Base-by-base conservation (phyloP, 2,113 vertebrate genomes). In the Ammodramus savannarum region DNA sequence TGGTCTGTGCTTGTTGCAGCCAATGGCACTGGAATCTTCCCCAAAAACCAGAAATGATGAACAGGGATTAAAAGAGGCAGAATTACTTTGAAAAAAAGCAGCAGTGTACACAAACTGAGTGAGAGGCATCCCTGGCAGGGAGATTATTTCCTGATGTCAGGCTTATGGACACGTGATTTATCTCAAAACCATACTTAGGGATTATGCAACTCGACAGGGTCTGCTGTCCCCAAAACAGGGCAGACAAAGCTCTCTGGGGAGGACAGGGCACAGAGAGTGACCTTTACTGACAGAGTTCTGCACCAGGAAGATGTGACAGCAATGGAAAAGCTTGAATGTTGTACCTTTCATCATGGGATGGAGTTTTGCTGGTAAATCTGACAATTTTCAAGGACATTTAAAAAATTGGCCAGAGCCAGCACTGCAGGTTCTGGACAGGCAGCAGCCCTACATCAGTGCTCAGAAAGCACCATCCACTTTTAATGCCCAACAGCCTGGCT, bases 141-240 rank as follows among this genome's bases (percentile, higher is more conserved):
- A 80, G 88, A 94, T 82, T 94, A 87, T 80, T 90, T 77, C 82
- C 75, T 90, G 68, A 69, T 90, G 63, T 80, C 63, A 94, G 55
- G 72, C 59, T 88, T 83, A 75, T 0, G 52, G 36, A 94, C 46
- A 80, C 39, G 73, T 34, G 84, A 91, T 88, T 65, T 68, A 94
- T 43, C 78, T 74, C 74, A 62, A 69, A 91, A 89, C 25, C 0
- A 0, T 38, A 32, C 39, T 54, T 68, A 10, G 26, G 46, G 71
- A 62, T 96, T 93, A 94, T 17, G 22, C 52, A 90, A 62, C 48
- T 55, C 2, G 0, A 31, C 62, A 80, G 38, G 14, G 32, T 36
- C 71, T 69, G 63, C 51, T 59, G 67, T 76, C 69, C 69, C 54
- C 0, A 0, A 78, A 82, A 49, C 27, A 44, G 29, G 66, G 51